A percentile compares a stretch with the other conserved stretches of the same genome.
Conservation (phyloP, 2,797 vertebrate species). For the Melanogrammus aeglefinus region DNA sequence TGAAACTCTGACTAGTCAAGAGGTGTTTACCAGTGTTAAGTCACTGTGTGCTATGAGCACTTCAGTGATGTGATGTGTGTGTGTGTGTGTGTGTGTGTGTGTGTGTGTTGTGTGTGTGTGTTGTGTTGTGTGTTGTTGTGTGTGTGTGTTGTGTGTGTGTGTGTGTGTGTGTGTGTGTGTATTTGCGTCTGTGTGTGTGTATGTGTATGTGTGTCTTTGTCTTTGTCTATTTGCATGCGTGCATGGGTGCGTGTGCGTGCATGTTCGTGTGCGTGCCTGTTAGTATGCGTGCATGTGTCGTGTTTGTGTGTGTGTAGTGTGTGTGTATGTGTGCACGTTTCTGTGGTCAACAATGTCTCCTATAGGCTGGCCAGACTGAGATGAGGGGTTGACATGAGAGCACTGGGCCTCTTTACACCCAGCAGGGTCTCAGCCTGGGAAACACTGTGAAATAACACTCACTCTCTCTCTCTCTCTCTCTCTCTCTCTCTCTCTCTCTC, state of each 20-base stretch:
- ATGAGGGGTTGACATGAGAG: slow-evolving; percentile 53
- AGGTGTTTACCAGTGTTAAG: neutral
- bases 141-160: neutral
- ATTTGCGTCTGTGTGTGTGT: neutral
- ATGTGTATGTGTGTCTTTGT: neutral
- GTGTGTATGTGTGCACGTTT: slow-evolving; percentile 2
- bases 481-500: slow-evolving; percentile 5
- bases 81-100: neutral
- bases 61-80: neutral
- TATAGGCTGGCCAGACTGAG: slow-evolving; percentile 53
- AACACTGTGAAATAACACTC: slow-evolving; percentile 32
- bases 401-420: slow-evolving; percentile 69
- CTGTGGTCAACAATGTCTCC: slow-evolving; percentile 14
- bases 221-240: neutral
- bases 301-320: slow-evolving; percentile 9
- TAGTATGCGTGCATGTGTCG: slow-evolving; percentile 8
- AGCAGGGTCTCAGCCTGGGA: slow-evolving; percentile 67
- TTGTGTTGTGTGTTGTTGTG: neutral
- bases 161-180: neutral
- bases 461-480: slow-evolving; percentile 6
- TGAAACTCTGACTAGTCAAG: neutral
- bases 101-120: slow-evolving; percentile 7
- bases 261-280: neutral
- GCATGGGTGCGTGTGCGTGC: slow-evolving; percentile 9
- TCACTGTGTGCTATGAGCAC: neutral